Evolutionary conservation across 1,140 invertebrate genomes (phyloP).

Genomic region (Drosophila bifasciata): DNA sequence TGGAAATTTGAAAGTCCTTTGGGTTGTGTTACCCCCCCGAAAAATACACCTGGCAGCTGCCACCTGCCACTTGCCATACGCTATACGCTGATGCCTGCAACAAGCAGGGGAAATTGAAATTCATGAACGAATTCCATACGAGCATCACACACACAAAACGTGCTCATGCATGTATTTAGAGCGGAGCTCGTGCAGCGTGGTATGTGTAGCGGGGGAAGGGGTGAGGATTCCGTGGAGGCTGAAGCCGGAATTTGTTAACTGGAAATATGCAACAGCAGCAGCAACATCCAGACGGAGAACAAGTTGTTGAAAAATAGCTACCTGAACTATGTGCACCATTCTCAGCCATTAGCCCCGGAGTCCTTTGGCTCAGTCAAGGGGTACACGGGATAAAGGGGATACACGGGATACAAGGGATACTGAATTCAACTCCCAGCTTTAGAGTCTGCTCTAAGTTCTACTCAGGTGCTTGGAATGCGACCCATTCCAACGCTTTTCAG

Average conservation of each 20-base stretch:
- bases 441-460: no score
- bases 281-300: conserved; percentile 18
- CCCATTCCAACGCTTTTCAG: no score
- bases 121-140: conserved; percentile 65
- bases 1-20: conserved; percentile 15
- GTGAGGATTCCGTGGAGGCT: conserved; percentile 12
- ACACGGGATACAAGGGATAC: no score
- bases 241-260: conserved; percentile 62
- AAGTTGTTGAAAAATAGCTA: conserved; percentile 62
- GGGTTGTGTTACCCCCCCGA: background rate
- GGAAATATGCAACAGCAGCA: conserved; percentile 67
- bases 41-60: no score
- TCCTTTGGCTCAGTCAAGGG: conserved; percentile 9
- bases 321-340: conserved; percentile 57
- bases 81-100: conserved; percentile 21
- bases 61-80: background rate
- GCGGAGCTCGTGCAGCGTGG: background rate
- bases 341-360: conserved; percentile 25
- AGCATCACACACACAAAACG: conserved; percentile 47
- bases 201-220: background rate
- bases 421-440: conserved; percentile 12
- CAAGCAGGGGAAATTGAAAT: conserved; percentile 64
- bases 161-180: conserved; percentile 52
- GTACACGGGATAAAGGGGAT: no score
- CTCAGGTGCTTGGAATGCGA: no score